These are phyloP conservation scores for Drosophila sturtevanti DNA, from an alignment of 1,140 invertebrate genomes.

Conservation along the genomic window DNA sequence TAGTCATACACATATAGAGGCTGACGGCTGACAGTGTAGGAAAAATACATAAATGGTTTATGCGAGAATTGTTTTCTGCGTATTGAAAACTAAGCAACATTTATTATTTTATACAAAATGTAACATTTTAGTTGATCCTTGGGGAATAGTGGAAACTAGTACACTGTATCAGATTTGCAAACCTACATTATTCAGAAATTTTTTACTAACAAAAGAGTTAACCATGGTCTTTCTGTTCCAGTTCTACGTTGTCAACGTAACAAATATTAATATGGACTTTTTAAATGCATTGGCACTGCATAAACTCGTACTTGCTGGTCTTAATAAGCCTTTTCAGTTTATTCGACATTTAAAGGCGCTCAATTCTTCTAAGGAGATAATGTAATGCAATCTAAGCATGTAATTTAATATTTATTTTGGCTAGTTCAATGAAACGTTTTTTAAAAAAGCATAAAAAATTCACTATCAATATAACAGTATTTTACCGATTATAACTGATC, in stretches of 20 bases:
- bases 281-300: not conserved
- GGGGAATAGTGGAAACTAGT: no score
- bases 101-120: not conserved
- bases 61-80: slow-evolving; percentile 9
- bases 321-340: slow-evolving; percentile 12
- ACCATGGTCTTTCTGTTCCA: no score
- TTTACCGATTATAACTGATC: not conserved
- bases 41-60: slow-evolving; percentile 32
- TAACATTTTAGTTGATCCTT: not conserved
- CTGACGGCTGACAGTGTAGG: not conserved
- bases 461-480: not conserved
- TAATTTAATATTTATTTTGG: no score
- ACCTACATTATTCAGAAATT: no score
- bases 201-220: no score
- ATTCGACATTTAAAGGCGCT: not conserved
- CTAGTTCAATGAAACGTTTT: no score
- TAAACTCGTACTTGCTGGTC: slow-evolving; percentile 18
- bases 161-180: no score
- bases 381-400: not conserved
- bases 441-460: no score
- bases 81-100: not conserved
- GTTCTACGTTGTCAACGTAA: no score
- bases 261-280: not conserved
- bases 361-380: not conserved
- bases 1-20: slow-evolving; percentile 3